Conservation (phyloP, 2,797 vertebrate species). For the Rhinophrynus dorsalis region DNA sequence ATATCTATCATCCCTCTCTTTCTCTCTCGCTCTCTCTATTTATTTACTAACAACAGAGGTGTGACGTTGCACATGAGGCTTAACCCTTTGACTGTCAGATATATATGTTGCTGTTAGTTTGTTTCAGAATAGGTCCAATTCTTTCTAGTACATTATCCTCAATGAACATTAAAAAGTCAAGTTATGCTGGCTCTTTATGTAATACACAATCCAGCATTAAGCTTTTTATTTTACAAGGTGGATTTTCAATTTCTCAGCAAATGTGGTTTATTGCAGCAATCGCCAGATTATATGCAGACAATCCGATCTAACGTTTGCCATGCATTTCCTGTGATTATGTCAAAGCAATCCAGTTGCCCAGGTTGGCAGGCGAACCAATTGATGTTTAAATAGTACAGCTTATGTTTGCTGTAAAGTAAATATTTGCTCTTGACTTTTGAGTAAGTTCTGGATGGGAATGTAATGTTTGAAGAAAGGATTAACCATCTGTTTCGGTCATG, state of each 20-base stretch:
- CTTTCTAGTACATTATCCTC: too few species aligned
- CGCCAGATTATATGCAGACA: conserved; percentile 33
- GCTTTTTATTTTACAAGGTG: conserved; percentile 30
- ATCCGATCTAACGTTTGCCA: conserved; percentile 32
- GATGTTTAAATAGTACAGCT: conserved; percentile 34
- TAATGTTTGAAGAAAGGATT: conserved; percentile 33
- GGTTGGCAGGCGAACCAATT: conserved; percentile 21
- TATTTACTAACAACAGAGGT: too few species aligned
- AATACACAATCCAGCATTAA: conserved; percentile 18
- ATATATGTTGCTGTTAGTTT: too few species aligned
- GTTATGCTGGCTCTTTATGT: too few species aligned
- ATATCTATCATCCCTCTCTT: too few species aligned
- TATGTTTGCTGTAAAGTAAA: conserved; percentile 28
- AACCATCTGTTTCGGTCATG: conserved; percentile 17
- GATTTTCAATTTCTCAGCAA: conserved; percentile 32
- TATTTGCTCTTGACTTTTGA: conserved; percentile 23
- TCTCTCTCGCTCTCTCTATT: too few species aligned
- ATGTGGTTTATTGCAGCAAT: conserved; percentile 22
- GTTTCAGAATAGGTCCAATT: too few species aligned
- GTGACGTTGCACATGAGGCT: too few species aligned
- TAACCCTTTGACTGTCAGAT: too few species aligned
- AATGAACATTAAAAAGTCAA: too few species aligned
- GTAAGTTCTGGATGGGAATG: conserved; percentile 19
- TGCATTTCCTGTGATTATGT: conserved; percentile 32
- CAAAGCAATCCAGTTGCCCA: conserved; percentile 7